Conservation (phyloP, 2,888 invertebrate species). For the Kryphioiulus occultus region DNA sequence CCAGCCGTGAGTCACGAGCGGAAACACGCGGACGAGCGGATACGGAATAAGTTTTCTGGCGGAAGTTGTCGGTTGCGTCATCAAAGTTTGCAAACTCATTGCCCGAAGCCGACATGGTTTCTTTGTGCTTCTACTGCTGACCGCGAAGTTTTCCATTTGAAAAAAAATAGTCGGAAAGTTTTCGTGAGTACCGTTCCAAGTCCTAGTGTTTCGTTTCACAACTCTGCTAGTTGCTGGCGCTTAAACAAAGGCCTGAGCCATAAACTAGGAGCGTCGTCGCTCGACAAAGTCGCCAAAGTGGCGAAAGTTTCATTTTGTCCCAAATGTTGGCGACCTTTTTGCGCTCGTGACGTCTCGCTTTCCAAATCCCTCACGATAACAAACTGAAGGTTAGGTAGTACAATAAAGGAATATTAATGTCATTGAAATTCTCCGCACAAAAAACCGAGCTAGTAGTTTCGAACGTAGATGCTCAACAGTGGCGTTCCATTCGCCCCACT, state of each 20-base stretch:
- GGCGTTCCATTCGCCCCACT: neutral
- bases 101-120: conserved; percentile 39
- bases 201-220: neutral
- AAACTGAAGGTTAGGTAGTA: neutral
- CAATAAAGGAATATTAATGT: conserved; percentile 18
- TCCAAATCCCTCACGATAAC: neutral
- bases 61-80: conserved; percentile 37
- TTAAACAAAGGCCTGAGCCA: neutral
- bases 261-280: neutral
- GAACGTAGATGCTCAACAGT: neutral
- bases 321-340: neutral
- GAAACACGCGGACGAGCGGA: neutral
- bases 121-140: neutral
- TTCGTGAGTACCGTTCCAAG: conserved; percentile 8
- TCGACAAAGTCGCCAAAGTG: neutral
- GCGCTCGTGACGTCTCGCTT: neutral
- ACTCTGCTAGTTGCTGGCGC: neutral
- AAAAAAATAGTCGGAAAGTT: neutral
- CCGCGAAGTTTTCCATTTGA: conserved; percentile 9
- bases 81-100: conserved; percentile 45
- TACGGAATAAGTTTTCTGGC: neutral
- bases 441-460: neutral
- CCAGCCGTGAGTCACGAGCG: neutral
- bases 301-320: neutral
- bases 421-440: neutral